phyloP scores from a whole-genome alignment of 2,113 vertebrate genomes.

The Erinaceus europaeus region DNA sequence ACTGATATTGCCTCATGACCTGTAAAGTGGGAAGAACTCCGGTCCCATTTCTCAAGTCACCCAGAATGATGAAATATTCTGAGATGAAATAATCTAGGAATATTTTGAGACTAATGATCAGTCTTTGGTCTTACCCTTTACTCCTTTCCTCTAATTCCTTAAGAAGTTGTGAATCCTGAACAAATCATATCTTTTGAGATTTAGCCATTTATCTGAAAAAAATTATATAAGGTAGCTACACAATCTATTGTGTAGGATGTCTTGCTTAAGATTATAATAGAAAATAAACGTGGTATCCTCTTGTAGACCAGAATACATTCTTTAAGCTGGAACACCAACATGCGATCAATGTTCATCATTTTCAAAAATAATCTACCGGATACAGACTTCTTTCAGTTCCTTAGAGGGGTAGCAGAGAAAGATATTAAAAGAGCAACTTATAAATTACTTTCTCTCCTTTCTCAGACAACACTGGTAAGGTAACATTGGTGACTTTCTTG shows the following conservation, averaged over 20 bases:
- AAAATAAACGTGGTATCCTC: background rate
- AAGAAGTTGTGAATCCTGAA: background rate
- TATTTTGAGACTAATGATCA: background rate
- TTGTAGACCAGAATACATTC: background rate
- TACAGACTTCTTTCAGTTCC: background rate
- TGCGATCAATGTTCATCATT: background rate
- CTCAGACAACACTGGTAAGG: background rate
- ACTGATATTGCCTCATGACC: background rate
- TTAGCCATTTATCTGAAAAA: background rate
- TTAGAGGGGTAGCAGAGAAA: background rate
- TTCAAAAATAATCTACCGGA: background rate
- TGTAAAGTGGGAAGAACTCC: background rate
- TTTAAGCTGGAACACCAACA: background rate
- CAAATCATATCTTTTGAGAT: background rate
- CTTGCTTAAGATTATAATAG: background rate
- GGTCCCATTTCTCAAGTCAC: background rate
- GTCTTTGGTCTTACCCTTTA: background rate
- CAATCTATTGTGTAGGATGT: background rate
- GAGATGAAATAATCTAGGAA: no score
- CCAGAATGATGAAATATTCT: background rate
- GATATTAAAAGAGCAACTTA: no score
- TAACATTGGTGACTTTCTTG: background rate
- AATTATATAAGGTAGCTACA: background rate
- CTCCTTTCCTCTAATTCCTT: background rate
- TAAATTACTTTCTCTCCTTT: background rate